Conservation (phyloP, 2,113 vertebrate species). For the Melierax canorus region DNA sequence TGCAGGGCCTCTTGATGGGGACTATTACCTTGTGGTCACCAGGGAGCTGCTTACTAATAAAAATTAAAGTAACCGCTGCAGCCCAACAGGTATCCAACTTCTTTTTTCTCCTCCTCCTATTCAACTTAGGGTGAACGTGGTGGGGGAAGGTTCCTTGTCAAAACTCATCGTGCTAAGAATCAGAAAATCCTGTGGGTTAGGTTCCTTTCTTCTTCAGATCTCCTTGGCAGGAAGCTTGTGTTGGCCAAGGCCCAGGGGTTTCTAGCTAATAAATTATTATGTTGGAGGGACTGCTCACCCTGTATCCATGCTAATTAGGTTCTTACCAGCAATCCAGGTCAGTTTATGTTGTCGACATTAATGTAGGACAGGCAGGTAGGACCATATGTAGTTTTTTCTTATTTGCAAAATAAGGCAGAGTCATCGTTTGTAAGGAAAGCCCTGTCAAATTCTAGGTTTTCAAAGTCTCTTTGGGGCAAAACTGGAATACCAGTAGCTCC, state of each 20-base stretch:
- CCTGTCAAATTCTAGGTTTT: background rate
- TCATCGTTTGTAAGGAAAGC: background rate
- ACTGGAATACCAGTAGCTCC: background rate
- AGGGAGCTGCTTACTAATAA: background rate
- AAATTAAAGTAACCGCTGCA: background rate
- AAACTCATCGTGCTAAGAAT: background rate
- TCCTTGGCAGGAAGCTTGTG: constrained; percentile 2
- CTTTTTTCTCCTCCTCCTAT: background rate
- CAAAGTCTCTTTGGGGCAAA: background rate
- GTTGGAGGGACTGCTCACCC: constrained; percentile 15
- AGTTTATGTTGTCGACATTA: background rate
- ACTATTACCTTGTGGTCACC: background rate
- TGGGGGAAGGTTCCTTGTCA: background rate
- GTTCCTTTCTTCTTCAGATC: constrained; percentile 22
- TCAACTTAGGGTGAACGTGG: background rate
- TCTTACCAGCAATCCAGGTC: constrained; percentile 36
- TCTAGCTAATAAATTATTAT: constrained; percentile 51
- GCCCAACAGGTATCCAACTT: background rate
- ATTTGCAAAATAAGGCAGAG: background rate
- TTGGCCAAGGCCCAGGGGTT: constrained; percentile 22
- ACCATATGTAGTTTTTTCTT: background rate
- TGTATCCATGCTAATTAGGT: constrained; percentile 38
- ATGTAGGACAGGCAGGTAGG: background rate
- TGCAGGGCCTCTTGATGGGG: background rate
- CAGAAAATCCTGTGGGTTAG: background rate